Evolutionary conservation across 53 echinoderm and acorn worm species (phyloP), one percentile per base, ranked within the genome.

Genomic region (Apostichopus leukothele): DNA sequence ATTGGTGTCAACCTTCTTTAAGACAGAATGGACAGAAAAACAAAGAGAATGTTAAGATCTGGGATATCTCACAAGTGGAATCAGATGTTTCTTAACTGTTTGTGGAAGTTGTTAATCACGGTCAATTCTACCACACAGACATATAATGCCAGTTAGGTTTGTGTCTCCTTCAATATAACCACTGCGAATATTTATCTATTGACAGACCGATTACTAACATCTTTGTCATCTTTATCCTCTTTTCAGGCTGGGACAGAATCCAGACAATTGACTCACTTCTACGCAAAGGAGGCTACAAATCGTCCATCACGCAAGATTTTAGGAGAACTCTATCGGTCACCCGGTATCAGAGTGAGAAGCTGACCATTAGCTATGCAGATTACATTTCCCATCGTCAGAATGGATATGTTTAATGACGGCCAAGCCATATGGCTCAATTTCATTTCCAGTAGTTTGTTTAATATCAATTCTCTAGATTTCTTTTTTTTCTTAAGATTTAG

Each of bases 321-420:
- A 92, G 95, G 53, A 92, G 91, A 83, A 94, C 98, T 86, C 93
- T 97, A 93, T 93, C 93, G 67, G 95, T 97, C 86, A 95, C 94
- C 54, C 91, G 98, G 74, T 97, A 97, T 89, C 98, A 95, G 84
- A 97, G 98, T 87, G 98, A 97, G 83, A 97, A 97, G 91, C 84
- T 95, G 50, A 94, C 94, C 83, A 90, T 93, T 51, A 84, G 94
- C 92, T 97, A 95, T 90, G 94, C 90, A 80, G 98, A 97, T n/a
- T 97, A 94, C 67, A 75, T 92, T 25, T 89, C 90, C 66, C 88
- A 91, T 87, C 93, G 92, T 50, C 91, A 93, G 74, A 94, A 86
- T 74, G 81, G 81, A 83, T 95, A 93, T 90, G 89, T 93, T 97
- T 97, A 94, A 97, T 94, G 98, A 94, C 68, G 89, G 89, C 80